A percentile compares a stretch with the other conserved stretches of the same genome.
phyloP scores from a whole-genome alignment of 1,140 invertebrate species.

The Stegodyphus mimosarum region DNA sequence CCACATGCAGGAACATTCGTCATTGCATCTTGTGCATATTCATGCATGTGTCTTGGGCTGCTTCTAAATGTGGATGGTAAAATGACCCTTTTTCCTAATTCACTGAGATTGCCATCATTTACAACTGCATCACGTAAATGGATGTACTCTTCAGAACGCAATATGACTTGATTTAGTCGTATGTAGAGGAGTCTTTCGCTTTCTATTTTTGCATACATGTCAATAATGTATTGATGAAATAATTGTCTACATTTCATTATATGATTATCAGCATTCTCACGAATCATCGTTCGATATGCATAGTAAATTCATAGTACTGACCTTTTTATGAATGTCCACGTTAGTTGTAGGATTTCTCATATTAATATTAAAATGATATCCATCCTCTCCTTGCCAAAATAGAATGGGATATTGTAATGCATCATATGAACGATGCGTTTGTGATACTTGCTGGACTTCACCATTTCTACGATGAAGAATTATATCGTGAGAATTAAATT shows the following conservation, averaged over 20 bases:
- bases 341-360: slow-evolving; percentile 18
- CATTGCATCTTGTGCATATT: slow-evolving; percentile 65
- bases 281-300: slow-evolving; percentile 1
- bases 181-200: too few species aligned
- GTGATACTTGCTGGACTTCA: neutral
- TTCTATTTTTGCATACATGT: too few species aligned
- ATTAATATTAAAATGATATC: slow-evolving; percentile 53
- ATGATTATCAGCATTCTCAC: slow-evolving; percentile 7
- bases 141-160: too few species aligned
- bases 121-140: too few species aligned
- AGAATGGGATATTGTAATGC: slow-evolving; percentile 61
- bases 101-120: too few species aligned
- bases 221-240: neutral
- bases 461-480: slow-evolving; percentile 11
- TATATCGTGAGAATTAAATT: slow-evolving; percentile 1
- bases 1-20: slow-evolving; percentile 66
- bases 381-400: slow-evolving; percentile 61
- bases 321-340: too few species aligned
- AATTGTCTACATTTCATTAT: slow-evolving; percentile 4
- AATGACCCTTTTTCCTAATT: slow-evolving; percentile 38
- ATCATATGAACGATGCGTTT: slow-evolving; percentile 58
- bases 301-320: slow-evolving; percentile 5
- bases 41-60: slow-evolving; percentile 46
- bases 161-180: too few species aligned
- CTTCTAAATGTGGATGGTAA: slow-evolving; percentile 44